Evolutionary conservation across 2,113 vertebrate genomes (phyloP).

Genomic region (Pterocles gutturalis): DNA sequence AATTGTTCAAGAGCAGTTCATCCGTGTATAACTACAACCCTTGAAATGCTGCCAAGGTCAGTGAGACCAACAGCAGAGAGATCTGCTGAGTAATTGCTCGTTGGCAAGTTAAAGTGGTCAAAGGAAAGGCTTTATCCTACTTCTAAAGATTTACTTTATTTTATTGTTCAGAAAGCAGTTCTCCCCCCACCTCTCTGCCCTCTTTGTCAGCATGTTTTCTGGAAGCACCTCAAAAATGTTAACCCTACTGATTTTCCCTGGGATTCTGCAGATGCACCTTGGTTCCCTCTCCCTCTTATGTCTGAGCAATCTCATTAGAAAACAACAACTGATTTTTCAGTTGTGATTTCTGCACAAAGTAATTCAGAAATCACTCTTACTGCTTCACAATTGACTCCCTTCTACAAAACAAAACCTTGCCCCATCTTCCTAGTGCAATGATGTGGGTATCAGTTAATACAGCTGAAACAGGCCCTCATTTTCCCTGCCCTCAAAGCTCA

Average conservation of each 20-base stretch:
- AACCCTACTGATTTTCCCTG: neutral
- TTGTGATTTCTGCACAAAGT: neutral
- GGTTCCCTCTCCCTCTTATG: neutral
- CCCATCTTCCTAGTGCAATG: neutral
- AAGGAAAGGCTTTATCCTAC: slow-evolving; percentile 36
- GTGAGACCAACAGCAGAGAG: neutral
- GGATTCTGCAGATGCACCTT: neutral
- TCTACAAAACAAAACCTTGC: neutral
- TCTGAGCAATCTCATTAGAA: neutral
- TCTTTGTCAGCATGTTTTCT: slow-evolving; percentile 36
- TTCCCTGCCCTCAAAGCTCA: neutral
- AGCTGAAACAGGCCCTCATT: neutral
- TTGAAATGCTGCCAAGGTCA: slow-evolving; percentile 27
- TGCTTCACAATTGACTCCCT: neutral
- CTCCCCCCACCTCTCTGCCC: neutral
- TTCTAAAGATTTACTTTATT: slow-evolving; percentile 55
- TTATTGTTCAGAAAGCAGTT: slow-evolving; percentile 15
- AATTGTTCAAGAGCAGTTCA: slow-evolving; percentile 48
- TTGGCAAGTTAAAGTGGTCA: slow-evolving; percentile 49
- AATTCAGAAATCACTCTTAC: neutral
- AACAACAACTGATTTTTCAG: neutral
- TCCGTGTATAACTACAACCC: slow-evolving; percentile 18
- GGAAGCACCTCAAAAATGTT: neutral
- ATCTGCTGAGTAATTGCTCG: slow-evolving; percentile 48
- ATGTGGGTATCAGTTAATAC: neutral